Base-by-base conservation (phyloP, 2,113 vertebrate species). In the Siphamia tubifer region DNA sequence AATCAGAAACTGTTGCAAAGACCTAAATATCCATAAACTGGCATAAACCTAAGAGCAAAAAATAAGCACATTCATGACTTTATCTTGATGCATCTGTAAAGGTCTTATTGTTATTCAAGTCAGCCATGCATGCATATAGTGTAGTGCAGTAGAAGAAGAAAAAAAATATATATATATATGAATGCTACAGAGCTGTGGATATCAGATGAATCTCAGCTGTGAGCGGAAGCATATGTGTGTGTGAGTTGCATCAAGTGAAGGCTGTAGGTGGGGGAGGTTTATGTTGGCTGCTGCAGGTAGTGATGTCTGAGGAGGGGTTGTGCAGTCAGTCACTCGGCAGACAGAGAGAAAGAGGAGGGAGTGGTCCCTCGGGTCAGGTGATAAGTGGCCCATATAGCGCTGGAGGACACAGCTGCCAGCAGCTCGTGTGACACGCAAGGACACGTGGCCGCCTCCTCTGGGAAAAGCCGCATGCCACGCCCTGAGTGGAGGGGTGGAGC, bases 331-430 rank as follows among this genome's bases (percentile, higher is more conserved):
- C 73, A 58, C 13, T 53, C 38, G 23, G 68, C 70, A 73, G 74
- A 70, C 71, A 72, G 65, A 54, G 39, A 28, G 42, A 20, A 60
- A 15, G 57, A 77, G 82, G 79, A 56, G 69, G 82, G 78, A 79
- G 64, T 52, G 77, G 76, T 91, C 92, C 90, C 90, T 32, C 2
- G 87, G 83, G 91, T 39, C 45, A 32, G 58, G 84, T 89, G 89
- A 91, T 91, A 92, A 91, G 90, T 91, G 89, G 80, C 81, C 72
- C 30, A 56, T 52, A 84, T 60, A 84, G 70, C 17, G 12, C 52
- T 77, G 70, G 71, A 89, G 76, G 83, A 72, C 77, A 75, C 74
- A 84, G 85, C 86, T 84, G 86, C 79, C 65, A 67, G 55, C 25
- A 57, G 72, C 82, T 89, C 1, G 58, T 80, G 87, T 90, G 87